Percentiles rank a stretch among this genome's conserved stretches.
phyloP scores from a whole-genome alignment of 2,888 invertebrate species.

The Keiferia lycopersicella region DNA sequence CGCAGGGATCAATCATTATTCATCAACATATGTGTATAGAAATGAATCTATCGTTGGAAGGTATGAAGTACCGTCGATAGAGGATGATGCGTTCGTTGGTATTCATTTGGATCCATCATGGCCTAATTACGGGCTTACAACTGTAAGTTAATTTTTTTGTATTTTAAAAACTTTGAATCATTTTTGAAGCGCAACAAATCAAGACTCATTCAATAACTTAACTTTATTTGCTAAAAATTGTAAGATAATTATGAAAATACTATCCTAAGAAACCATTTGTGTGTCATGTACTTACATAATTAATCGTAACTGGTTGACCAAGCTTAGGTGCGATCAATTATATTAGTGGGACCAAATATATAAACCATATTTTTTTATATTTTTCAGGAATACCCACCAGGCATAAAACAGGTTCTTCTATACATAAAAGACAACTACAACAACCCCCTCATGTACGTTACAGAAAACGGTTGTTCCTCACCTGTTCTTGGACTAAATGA shows the following conservation, averaged over 20 bases:
- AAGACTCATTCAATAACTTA: no score
- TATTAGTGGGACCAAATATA: no score
- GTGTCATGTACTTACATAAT: no score
- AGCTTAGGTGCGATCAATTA: no score
- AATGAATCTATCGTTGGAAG: constrained; percentile 37
- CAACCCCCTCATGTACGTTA: constrained; percentile 49
- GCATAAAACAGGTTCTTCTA: constrained; percentile 37
- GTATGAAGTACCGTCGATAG: constrained; percentile 37
- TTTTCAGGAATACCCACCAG: constrained; percentile 38
- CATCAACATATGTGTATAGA: constrained; percentile 51
- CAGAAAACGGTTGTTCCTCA: constrained; percentile 77
- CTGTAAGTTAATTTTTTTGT: constrained; percentile 30
- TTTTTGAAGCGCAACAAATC: background rate
- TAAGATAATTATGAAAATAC: no score
- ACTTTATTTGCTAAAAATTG: no score
- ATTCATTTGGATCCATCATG: constrained; percentile 40
- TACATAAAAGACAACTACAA: constrained; percentile 38
- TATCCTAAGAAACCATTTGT: no score
- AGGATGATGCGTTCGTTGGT: constrained; percentile 39
- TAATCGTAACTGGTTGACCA: no score
- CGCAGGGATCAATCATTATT: constrained; percentile 84
- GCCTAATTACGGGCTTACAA: constrained; percentile 35
- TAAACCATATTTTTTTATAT: background rate
- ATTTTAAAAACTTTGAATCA: background rate
- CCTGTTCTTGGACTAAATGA: constrained; percentile 56